Conservation (phyloP, 2,113 vertebrate genomes). For the Oncorhynchus keta region DNA sequence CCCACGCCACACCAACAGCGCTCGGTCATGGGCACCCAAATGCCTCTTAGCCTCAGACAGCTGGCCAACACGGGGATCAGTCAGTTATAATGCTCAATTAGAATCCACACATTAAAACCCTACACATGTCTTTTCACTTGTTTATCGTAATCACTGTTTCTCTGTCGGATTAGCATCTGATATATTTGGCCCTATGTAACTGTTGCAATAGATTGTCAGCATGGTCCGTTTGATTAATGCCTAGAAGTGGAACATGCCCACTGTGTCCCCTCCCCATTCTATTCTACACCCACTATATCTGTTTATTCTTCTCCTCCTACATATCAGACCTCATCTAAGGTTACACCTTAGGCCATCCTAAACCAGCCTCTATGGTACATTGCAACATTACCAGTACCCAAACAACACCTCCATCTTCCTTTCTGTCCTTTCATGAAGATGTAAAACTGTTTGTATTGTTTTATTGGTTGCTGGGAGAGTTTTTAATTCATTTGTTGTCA, state of each 20-base stretch:
- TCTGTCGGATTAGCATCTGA: too few relatives aligned
- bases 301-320: background rate
- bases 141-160: too few relatives aligned
- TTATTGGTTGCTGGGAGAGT: constrained; percentile 74
- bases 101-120: background rate
- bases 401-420: constrained; percentile 65
- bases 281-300: constrained; percentile 26
- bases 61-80: background rate
- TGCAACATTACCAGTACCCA: constrained; percentile 54
- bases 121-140: too few relatives aligned
- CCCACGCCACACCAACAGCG: constrained; percentile 47
- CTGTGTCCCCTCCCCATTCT: background rate
- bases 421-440: constrained; percentile 66
- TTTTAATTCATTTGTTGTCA: constrained; percentile 62
- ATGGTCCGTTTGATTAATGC: too few relatives aligned
- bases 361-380: constrained; percentile 17
- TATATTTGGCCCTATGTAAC: too few relatives aligned
- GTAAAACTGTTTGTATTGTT: constrained; percentile 61
- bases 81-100: background rate
- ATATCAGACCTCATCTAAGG: background rate
- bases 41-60: constrained; percentile 20
- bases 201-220: too few relatives aligned
- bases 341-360: background rate
- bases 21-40: constrained; percentile 51
- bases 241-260: too few relatives aligned